Base-by-base conservation (phyloP, 2,888 invertebrate genomes). In the Sphaeridia pumilis region DNA sequence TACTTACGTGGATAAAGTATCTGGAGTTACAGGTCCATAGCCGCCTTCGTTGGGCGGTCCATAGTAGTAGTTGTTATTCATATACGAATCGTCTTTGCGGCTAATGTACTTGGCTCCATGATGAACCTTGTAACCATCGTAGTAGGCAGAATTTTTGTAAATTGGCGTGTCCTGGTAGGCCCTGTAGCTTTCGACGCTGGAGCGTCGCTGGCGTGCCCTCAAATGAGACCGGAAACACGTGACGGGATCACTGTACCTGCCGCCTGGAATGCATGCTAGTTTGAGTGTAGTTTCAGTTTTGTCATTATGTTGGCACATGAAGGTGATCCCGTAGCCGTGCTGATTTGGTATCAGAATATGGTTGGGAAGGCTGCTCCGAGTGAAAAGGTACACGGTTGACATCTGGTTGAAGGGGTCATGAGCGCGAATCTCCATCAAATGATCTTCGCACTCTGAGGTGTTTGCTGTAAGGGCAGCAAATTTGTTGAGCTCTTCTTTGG, bases 351-450 rank as follows among this genome's bases (percentile, higher is more conserved):
- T 54, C 2, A 64, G 38, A 5, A 64, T 46, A 17, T 52, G 52
- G 7, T 54, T 48, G 4, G 64, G 64, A 1, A 64, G 49, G 49
- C 50, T 61, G 26, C 47, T 28, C 17, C 27, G 28, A 3, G 2
- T 49, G 26, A 56, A 56, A n/a, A 28, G 3, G 41, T 62, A 64
- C 21, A 47, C 52, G 26, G 58, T 52, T 2, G 58, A 54, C 49
- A 61, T 52, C 56, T 64, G 61, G 26, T 55, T 63, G 52, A 64
- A 63, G 7, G 61, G 61, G 26, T 64, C 64, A 50, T 61, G 54
- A 3, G 59, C 55, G 10, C 54, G 51, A 12, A 64, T 46, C 27
- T 57, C 58, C 54, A 64, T 49, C n/a, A 52, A 31, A 36, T 60
- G 57, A 14, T 60, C 56, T 0, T 22, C 44, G 46, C 62, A 63